A percentile compares a stretch with the other conserved stretches of the same genome.
Conservation (phyloP, 1,140 invertebrate genomes). For the Diorhabda carinulata region DNA sequence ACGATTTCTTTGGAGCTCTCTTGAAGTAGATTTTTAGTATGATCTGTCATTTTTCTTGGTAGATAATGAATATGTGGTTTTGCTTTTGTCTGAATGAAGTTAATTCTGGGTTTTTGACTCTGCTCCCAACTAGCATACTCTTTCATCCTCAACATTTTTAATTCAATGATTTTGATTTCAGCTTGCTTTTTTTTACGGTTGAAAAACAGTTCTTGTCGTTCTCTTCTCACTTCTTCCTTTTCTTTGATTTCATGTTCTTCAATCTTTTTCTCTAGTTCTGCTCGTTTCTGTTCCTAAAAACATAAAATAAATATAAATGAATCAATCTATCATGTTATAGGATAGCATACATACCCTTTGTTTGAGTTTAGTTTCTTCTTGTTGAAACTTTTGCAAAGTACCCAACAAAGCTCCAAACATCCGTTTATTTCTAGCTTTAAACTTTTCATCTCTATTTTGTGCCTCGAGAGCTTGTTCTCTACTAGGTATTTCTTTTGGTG, state of each 20-base stretch:
- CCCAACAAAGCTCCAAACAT: slow-evolving; percentile 95
- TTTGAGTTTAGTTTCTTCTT: slow-evolving; percentile 87
- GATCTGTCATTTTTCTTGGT: slow-evolving; percentile 66
- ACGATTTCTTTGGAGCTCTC: slow-evolving; percentile 52
- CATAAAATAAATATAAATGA: neutral
- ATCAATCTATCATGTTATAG: neutral
- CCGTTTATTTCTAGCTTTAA: slow-evolving; percentile 79
- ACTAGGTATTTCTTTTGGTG: slow-evolving; percentile 62
- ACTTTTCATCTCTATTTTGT: slow-evolving; percentile 78
- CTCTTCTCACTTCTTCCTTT: slow-evolving; percentile 78
- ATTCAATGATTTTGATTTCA: slow-evolving; percentile 84
- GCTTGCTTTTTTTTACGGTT: slow-evolving; percentile 82
- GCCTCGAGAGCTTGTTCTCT: slow-evolving; percentile 75
- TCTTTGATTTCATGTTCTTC: slow-evolving; percentile 87
- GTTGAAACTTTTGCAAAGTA: slow-evolving; percentile 91
- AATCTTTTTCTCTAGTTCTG: slow-evolving; percentile 88
- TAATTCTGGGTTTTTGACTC: slow-evolving; percentile 68
- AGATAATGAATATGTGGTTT: slow-evolving; percentile 85
- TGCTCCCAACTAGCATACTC: slow-evolving; percentile 87
- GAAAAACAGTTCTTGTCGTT: slow-evolving; percentile 79
- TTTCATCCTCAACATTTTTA: slow-evolving; percentile 82
- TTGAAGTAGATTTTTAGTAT: slow-evolving; percentile 50
- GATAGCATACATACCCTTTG: slow-evolving; percentile 53
- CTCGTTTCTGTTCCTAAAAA: slow-evolving; percentile 73
- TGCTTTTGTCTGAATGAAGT: slow-evolving; percentile 84